Conservation (phyloP, 2,113 vertebrate species). For the Acrocephalus kingi region DNA sequence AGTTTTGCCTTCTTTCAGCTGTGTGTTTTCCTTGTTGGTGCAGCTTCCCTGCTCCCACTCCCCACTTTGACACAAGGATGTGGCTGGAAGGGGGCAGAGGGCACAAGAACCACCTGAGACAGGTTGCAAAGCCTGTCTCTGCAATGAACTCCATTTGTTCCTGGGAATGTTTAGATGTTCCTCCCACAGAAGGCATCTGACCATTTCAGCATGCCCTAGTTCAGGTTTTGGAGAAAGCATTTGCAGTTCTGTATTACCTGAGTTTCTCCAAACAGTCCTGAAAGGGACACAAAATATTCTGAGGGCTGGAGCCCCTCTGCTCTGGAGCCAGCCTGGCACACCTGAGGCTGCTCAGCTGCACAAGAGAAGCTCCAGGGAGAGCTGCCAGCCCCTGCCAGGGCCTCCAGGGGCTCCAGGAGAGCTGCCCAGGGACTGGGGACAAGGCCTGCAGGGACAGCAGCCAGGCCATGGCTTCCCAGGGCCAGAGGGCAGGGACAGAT, state of each 20-base stretch:
- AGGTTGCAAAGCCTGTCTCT: not conserved
- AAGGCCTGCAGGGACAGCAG: not conserved
- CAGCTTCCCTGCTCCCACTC: not conserved
- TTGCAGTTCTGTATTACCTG: not conserved
- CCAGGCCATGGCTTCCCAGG: not conserved
- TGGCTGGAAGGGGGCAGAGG: not conserved
- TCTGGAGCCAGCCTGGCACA: not conserved
- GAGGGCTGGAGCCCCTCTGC: not conserved
- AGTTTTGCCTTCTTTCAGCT: not conserved
- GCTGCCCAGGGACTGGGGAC: not conserved
- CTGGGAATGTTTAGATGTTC: not conserved
- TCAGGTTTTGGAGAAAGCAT: not conserved
- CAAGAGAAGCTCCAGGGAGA: not conserved
- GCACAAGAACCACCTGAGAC: not conserved
- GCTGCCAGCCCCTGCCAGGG: not conserved
- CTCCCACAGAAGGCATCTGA: not conserved
- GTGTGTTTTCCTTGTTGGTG: not conserved
- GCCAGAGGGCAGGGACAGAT: not conserved
- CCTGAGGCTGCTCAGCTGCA: not conserved
- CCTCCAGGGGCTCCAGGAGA: not conserved
- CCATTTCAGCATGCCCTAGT: not conserved
- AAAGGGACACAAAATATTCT: accelerated
- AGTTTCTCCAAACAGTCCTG: not conserved
- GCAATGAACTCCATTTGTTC: not conserved
- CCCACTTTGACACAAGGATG: not conserved